phyloP scores from a whole-genome alignment of 2,113 vertebrate species.

The Nesoenas mayeri region DNA sequence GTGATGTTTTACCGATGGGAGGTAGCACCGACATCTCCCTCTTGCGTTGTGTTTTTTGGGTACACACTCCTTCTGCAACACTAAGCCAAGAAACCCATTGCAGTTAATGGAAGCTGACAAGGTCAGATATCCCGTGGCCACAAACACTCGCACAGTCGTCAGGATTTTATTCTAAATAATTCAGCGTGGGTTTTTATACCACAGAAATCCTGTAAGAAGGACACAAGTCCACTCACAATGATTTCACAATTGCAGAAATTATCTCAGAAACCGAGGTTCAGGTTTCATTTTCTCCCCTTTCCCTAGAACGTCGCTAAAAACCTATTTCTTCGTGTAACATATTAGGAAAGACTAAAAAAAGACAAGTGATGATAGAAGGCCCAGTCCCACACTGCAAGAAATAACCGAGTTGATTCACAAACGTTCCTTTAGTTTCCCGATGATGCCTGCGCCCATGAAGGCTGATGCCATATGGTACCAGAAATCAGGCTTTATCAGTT shows the following conservation, averaged over 20 bases:
- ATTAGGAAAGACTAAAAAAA: conserved; percentile 11
- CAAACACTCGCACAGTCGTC: fast-evolving
- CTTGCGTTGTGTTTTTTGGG: fast-evolving
- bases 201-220: not conserved
- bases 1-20: not conserved
- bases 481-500: not conserved
- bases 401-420: not conserved
- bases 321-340: not conserved
- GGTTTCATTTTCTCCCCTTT: not conserved
- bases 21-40: not conserved
- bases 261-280: not conserved
- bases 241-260: not conserved
- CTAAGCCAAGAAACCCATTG: not conserved
- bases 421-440: not conserved
- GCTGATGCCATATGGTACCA: not conserved
- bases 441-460: not conserved
- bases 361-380: not conserved
- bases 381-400: not conserved
- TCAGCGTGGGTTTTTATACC: not conserved
- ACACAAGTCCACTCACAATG: not conserved
- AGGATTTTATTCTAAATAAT: not conserved
- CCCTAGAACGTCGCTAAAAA: not conserved
- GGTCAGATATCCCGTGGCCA: not conserved
- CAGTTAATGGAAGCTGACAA: not conserved
- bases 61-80: not conserved